phyloP scores from a whole-genome alignment of 2,113 vertebrate genomes.

The Vidua chalybeata region DNA sequence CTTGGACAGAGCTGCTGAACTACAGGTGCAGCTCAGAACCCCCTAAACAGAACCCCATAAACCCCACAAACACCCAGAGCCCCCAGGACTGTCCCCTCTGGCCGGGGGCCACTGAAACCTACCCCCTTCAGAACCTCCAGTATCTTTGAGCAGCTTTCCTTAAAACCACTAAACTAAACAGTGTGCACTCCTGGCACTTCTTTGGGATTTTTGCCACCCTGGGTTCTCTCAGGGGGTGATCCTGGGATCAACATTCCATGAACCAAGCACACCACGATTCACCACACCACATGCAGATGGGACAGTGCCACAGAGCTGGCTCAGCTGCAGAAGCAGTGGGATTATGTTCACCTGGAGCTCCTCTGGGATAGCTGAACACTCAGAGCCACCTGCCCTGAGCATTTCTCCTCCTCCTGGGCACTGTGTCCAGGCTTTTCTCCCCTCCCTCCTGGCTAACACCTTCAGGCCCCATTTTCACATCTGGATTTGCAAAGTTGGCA shows the following conservation, averaged over 20 bases:
- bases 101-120: neutral
- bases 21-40: neutral
- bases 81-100: rapidly evolving
- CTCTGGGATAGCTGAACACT: neutral
- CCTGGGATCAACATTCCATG: neutral
- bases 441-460: neutral
- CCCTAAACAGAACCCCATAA: neutral
- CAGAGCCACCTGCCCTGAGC: neutral
- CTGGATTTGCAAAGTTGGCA: neutral
- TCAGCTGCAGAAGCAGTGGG: neutral
- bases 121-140: neutral
- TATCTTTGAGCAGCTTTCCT: neutral
- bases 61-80: neutral
- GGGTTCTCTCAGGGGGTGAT: rapidly evolving
- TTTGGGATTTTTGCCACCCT: neutral
- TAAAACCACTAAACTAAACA: neutral
- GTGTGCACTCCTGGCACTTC: neutral
- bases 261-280: rapidly evolving
- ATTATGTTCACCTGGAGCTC: neutral
- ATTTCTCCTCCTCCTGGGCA: neutral
- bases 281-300: neutral
- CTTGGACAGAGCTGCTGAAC: neutral
- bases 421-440: neutral
- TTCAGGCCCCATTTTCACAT: neutral
- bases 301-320: neutral